Base-by-base conservation (phyloP, 2,113 vertebrate genomes). In the Pluvialis apricaria region DNA sequence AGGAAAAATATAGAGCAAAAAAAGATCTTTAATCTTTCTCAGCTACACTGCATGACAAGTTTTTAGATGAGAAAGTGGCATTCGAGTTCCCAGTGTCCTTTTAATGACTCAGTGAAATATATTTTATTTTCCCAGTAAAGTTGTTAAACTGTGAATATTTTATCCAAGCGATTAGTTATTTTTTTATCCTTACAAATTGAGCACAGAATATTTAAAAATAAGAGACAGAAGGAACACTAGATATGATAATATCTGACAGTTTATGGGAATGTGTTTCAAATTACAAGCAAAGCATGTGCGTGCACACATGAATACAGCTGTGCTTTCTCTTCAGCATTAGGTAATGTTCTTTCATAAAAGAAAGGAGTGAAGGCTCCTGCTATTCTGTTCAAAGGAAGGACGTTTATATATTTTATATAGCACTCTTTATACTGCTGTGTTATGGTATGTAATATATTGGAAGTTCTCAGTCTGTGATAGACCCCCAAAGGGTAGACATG, bases 371-470 rank as follows among this genome's bases (percentile, higher is more conserved):
- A 86, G 72, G 44, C 82, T 93, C 93, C 93, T 84, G 94, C 93
- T 93, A 95, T 84, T 97, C 87, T 86, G 68, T 96, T 97, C 94
- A 97, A 97, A 96, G 82, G 85, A 86, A 93, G 83, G 57, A 60
- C 69, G 2, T 86, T 95, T 95, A 93, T 96, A 58, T 95, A 84
- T 90, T 95, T 97, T 90, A 96, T 93, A 84, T 60, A 81, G 47
- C 64, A 38, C 71, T 78, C 69, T 86, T 84, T 94, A 90, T 93
- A 88, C 82, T 92, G 92, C 94, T 92, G 79, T 45, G 80, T 92
- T 96, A 92, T 65, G 94, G 93, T 96, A 97, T 96, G 95, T 90
- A 94, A 86, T 86, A 96, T 94, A 95, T 92, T 97, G 90, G 77
- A 94, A 95, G 92, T 93, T 92, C 90, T 94, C 92, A 68, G 93